These are phyloP conservation scores for Ceratosolen solmsi DNA, from an alignment of 1,140 invertebrate species.

Conservation along the genomic window DNA sequence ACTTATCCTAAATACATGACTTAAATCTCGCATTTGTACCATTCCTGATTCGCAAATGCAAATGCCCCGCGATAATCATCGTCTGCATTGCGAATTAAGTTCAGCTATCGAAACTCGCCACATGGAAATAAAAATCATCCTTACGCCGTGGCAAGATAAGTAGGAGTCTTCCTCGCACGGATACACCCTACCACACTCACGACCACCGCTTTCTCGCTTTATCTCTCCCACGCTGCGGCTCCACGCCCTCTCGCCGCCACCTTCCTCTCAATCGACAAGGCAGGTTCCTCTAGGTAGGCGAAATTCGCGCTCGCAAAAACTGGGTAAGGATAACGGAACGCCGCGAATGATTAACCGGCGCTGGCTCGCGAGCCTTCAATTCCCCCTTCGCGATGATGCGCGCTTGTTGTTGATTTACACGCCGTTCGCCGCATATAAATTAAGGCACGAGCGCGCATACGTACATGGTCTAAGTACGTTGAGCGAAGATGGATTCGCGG, in stretches of 20 bases:
- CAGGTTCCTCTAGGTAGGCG: conserved; percentile 52
- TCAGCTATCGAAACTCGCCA: not conserved
- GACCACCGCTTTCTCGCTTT: not conserved
- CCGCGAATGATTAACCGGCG: conserved; percentile 12
- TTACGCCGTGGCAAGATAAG: too few relatives aligned
- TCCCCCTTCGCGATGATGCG: conserved; percentile 16
- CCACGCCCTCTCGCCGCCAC: too few relatives aligned
- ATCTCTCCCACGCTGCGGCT: too few relatives aligned
- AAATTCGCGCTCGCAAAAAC: not conserved
- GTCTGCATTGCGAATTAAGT: not conserved
- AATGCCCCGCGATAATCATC: not conserved
- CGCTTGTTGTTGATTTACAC: conserved; percentile 34
- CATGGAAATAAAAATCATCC: not conserved
- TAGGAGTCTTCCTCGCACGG: conserved; percentile 61
- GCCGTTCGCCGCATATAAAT: conserved; percentile 21
- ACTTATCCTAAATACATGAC: not conserved
- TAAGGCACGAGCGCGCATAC: not conserved
- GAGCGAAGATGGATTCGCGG: conserved; percentile 28
- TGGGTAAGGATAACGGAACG: conserved; percentile 6
- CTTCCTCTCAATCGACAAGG: conserved; percentile 59
- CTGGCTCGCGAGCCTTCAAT: not conserved
- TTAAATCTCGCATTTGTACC: not conserved
- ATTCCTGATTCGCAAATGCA: not conserved
- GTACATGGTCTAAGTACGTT: not conserved
- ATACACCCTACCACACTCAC: too few relatives aligned